These are phyloP conservation scores for Telenomus remus DNA, from an alignment of 1,140 invertebrate species.

Conservation along the genomic window DNA sequence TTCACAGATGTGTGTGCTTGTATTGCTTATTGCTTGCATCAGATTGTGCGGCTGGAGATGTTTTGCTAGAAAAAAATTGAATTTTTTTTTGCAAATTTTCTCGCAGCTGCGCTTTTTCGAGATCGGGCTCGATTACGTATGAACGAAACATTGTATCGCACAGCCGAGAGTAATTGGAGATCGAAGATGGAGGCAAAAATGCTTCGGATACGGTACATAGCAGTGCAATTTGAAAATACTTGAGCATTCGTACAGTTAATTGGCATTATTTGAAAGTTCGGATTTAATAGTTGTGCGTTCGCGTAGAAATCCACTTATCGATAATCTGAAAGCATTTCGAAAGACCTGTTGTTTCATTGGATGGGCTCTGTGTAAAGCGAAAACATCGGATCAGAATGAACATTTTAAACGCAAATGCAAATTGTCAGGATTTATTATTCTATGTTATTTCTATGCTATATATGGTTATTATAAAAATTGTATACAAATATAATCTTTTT, in stretches of 20 bases:
- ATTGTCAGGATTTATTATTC: slow-evolving; percentile 3
- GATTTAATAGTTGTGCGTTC: slow-evolving; percentile 2
- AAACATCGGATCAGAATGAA: slow-evolving; percentile 16
- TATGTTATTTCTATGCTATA: slow-evolving; percentile 40
- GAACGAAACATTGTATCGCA: slow-evolving; percentile 54
- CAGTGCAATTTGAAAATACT: slow-evolving; percentile 34
- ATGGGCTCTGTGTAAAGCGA: not conserved
- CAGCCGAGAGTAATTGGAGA: slow-evolving; percentile 60
- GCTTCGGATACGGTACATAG: slow-evolving; percentile 25
- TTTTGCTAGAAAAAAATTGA: slow-evolving; percentile 30
- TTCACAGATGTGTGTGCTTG: slow-evolving; percentile 57
- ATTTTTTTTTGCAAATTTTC: slow-evolving; percentile 8
- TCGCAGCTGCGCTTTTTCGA: slow-evolving; percentile 34
- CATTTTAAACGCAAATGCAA: slow-evolving; percentile 2
- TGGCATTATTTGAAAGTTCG: slow-evolving; percentile 28
- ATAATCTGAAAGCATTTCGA: slow-evolving; percentile 36
- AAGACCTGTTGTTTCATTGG: slow-evolving; percentile 2
- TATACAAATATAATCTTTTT: slow-evolving; percentile 56
- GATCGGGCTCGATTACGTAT: slow-evolving; percentile 43
- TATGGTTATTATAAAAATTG: slow-evolving; percentile 40
- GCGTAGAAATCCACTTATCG: not conserved
- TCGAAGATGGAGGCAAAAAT: slow-evolving; percentile 56
- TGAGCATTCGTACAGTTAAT: slow-evolving; percentile 40
- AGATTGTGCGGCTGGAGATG: slow-evolving; percentile 44
- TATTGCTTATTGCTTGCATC: slow-evolving; percentile 71